Evolutionary conservation across 2,113 vertebrate species (phyloP).

Genomic region (Coptodon rendalli): DNA sequence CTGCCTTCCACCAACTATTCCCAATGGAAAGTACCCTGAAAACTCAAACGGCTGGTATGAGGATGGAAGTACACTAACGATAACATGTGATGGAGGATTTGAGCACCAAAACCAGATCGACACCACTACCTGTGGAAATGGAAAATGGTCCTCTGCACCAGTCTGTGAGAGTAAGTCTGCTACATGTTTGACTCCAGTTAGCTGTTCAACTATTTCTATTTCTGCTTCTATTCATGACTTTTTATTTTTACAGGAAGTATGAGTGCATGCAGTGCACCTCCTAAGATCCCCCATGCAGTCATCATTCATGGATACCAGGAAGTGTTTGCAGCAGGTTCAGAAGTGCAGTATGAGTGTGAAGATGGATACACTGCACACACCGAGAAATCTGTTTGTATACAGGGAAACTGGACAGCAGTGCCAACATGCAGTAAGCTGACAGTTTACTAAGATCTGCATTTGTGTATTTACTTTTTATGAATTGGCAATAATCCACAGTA

Average conservation of each 20-base stretch:
- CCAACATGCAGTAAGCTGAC: constrained; percentile 7
- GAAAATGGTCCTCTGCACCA: background rate
- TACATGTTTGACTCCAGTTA: background rate
- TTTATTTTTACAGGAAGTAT: background rate
- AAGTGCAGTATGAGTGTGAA: constrained; percentile 25
- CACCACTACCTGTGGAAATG: background rate
- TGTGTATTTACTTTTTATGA: background rate
- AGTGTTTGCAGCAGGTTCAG: background rate
- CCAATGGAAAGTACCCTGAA: background rate
- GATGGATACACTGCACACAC: background rate
- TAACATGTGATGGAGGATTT: constrained; percentile 7
- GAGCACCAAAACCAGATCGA: background rate
- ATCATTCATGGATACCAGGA: background rate
- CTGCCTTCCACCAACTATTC: background rate
- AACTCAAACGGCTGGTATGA: background rate
- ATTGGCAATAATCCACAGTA: background rate
- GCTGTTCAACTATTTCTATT: background rate
- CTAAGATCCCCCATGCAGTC: constrained; percentile 5
- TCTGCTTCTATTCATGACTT: background rate
- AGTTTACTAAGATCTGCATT: rapidly evolving
- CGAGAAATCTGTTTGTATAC: background rate
- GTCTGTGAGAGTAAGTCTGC: constrained; percentile 43
- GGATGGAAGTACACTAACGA: rapidly evolving
- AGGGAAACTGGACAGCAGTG: background rate
- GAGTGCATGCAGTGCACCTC: background rate